Base-by-base conservation (phyloP, 2,113 vertebrate species). In the Spilogale gracilis region DNA sequence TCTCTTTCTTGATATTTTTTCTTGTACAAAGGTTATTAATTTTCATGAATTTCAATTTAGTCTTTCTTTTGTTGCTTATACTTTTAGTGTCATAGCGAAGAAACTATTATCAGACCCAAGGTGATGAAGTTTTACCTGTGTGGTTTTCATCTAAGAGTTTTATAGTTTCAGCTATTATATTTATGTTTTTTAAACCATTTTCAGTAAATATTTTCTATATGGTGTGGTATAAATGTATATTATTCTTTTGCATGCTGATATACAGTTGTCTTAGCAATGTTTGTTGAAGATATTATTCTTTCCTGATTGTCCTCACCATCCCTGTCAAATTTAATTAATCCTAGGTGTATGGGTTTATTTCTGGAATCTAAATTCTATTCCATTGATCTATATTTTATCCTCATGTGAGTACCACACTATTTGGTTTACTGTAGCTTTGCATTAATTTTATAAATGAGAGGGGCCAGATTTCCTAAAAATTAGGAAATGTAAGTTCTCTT, bases 261-360 rank as follows among this genome's bases (percentile, higher is more conserved):
- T 92, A 21, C 65, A 82, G 3, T 82, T 92, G 52, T 58, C 63
- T 38, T 54, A 73, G 65, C 30, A 50, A 4, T 43, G 61, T 73
- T 92, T 83, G 65, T 61, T 84, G 80, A 84, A 83, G 54, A 83
- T 54, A 73, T 43, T 83, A 58, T n/a, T 73, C 43, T 89, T n/a
- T 61, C 79, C 65, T n/a, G 48, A 30, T 13, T 54, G 48, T 25
- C 76, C 67, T 83, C 20, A 38, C 43, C 30, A 83, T 16, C 30
- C 6, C 20, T 71, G 20, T 61, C 58, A 32, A 92, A 61, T 30
- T 61, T 56, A 67, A 85, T 50, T 60, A 60, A 61, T 43, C 52
- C n/a, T 73, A 73, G 14, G 32, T 83, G 6, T 61, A 52, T 84
- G 27, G 54, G 54, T 50, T 83, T 83, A 73, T 61, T 83, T 73